These are phyloP conservation scores for Epinephelus malabaricus DNA, from an alignment of 2,797 vertebrate species.

Conservation along the genomic window DNA sequence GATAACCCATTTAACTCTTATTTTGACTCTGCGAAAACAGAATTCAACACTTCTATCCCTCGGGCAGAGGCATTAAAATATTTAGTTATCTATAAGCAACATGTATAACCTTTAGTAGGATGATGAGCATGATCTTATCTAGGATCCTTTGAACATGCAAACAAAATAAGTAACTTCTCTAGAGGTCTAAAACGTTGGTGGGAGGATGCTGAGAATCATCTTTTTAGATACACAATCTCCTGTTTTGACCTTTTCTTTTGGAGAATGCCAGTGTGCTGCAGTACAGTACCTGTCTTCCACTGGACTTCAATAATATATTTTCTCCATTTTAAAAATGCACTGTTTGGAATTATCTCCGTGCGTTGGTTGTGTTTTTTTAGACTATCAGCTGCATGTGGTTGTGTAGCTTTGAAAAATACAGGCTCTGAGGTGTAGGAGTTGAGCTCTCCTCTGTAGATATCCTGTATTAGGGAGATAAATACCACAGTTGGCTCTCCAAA, in stretches of 20 bases:
- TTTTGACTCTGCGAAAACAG: background rate
- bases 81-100: background rate
- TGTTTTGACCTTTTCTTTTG: conserved; percentile 42
- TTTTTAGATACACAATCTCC: conserved; percentile 21
- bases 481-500: conserved; percentile 66
- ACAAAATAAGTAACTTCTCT: background rate
- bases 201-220: conserved; percentile 6
- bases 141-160: conserved; percentile 3
- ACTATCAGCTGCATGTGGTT: conserved; percentile 45
- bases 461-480: conserved; percentile 74
- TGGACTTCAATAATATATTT: conserved; percentile 14
- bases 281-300: background rate
- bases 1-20: background rate
- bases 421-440: conserved; percentile 60
- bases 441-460: conserved; percentile 55
- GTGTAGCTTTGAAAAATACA: conserved; percentile 52
- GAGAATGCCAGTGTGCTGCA: background rate
- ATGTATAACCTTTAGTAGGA: background rate
- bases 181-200: conserved; percentile 33
- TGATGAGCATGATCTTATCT: background rate
- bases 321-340: conserved; percentile 33
- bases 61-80: background rate
- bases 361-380: conserved; percentile 21
- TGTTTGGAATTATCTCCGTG: conserved; percentile 37
- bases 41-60: background rate